Percentiles rank a stretch among this genome's conserved stretches.
Conservation (phyloP, 1,140 invertebrate genomes). For the Leptopilina clavipes region DNA sequence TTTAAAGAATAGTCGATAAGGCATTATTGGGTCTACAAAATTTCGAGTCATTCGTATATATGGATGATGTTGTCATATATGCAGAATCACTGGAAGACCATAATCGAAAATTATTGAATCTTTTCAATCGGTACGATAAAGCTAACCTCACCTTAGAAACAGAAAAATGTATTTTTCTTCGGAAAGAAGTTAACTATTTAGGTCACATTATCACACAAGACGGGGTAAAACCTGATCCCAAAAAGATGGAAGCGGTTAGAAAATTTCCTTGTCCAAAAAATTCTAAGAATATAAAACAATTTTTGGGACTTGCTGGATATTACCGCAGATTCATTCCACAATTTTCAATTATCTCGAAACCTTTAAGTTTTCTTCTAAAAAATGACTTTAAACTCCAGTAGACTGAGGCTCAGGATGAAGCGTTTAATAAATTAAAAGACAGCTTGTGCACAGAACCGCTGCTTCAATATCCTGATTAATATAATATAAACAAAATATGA, state of each 20-base stretch:
- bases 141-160: constrained; percentile 56
- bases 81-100: constrained; percentile 30
- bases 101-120: constrained; percentile 21
- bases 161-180: constrained; percentile 59
- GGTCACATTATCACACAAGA: constrained; percentile 54
- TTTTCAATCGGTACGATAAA: constrained; percentile 33
- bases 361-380: constrained; percentile 18
- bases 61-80: constrained; percentile 46
- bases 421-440: constrained; percentile 33
- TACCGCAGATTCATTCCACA: constrained; percentile 46
- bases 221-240: constrained; percentile 52
- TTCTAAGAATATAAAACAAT: constrained; percentile 49
- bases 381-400: constrained; percentile 31
- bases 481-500: too few relatives aligned
- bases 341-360: constrained; percentile 15
- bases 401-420: constrained; percentile 30
- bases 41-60: constrained; percentile 43
- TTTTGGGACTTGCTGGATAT: constrained; percentile 54
- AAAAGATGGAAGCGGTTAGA: constrained; percentile 51
- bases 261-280: constrained; percentile 52
- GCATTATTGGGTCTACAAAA: constrained; percentile 36
- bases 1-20: constrained; percentile 28
- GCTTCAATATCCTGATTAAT: constrained; percentile 32
- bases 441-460: constrained; percentile 21
- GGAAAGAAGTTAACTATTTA: constrained; percentile 52